Conservation (phyloP, 2,113 vertebrate species). For the Prinia subflava region DNA sequence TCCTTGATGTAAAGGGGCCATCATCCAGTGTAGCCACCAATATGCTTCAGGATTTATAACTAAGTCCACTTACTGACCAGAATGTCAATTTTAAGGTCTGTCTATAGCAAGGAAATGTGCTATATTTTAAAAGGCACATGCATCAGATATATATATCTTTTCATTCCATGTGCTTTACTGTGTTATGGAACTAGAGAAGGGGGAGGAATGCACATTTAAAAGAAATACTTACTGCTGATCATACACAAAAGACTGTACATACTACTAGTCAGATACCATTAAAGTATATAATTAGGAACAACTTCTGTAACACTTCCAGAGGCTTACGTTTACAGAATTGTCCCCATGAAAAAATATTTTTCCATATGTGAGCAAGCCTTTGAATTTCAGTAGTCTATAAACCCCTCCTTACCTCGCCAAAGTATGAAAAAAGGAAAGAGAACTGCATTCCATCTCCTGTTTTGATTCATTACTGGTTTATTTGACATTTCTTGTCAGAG, state of each 20-base stretch:
- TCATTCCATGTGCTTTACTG: background rate
- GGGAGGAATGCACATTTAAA: background rate
- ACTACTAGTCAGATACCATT: background rate
- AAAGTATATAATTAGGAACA: background rate
- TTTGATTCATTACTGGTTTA: background rate
- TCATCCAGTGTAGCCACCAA: background rate
- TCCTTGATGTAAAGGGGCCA: background rate
- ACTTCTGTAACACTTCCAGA: background rate
- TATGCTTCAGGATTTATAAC: background rate
- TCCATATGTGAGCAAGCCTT: background rate
- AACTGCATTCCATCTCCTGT: background rate
- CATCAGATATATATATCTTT: background rate
- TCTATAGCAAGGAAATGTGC: background rate
- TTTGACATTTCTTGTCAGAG: conserved; percentile 1
- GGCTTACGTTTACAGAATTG: background rate
- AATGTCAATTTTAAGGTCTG: background rate
- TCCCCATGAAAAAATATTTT: background rate
- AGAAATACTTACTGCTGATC: background rate
- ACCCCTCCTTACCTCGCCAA: background rate
- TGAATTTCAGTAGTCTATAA: background rate
- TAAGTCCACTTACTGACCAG: background rate
- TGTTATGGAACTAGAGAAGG: background rate
- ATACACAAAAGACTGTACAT: background rate
- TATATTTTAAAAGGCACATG: background rate
- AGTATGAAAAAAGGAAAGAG: background rate